These are phyloP conservation scores for Dryoscopus gambensis DNA, from an alignment of 2,113 vertebrate genomes.

Conservation along the genomic window DNA sequence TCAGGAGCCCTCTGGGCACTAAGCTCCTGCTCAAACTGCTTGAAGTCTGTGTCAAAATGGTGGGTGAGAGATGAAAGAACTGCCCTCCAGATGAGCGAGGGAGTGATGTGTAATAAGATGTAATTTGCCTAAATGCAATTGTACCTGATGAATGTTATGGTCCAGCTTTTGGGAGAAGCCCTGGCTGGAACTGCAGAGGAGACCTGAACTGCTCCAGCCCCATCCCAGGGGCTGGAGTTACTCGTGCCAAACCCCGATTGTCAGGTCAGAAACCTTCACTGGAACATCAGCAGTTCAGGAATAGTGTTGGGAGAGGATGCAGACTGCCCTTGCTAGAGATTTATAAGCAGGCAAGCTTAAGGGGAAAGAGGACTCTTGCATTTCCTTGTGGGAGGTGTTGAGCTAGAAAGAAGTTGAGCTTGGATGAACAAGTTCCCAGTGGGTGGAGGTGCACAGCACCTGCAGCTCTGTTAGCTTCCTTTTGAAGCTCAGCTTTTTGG, in stretches of 20 bases:
- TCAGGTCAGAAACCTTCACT: background rate
- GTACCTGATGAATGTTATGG: rapidly evolving
- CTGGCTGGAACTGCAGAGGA: background rate
- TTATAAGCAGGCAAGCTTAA: background rate
- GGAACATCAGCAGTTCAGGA: background rate
- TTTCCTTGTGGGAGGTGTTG: slow-evolving; percentile 25
- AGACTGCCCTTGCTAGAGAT: background rate
- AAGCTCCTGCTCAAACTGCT: background rate
- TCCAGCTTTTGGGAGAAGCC: background rate
- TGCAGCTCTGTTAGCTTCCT: background rate
- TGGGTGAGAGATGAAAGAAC: background rate
- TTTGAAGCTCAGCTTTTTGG: background rate
- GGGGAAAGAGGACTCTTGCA: background rate
- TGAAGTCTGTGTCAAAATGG: background rate
- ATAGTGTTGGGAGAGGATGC: background rate
- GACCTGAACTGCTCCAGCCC: background rate
- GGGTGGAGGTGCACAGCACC: slow-evolving; percentile 2
- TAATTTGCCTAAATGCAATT: background rate
- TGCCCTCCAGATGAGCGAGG: background rate
- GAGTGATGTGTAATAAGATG: background rate
- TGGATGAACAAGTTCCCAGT: background rate
- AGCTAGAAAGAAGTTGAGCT: background rate
- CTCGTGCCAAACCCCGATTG: rapidly evolving
- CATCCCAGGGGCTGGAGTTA: background rate
- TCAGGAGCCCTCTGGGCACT: background rate